Base-by-base conservation (phyloP, 2,797 vertebrate species). In the Danio albolineatus region DNA sequence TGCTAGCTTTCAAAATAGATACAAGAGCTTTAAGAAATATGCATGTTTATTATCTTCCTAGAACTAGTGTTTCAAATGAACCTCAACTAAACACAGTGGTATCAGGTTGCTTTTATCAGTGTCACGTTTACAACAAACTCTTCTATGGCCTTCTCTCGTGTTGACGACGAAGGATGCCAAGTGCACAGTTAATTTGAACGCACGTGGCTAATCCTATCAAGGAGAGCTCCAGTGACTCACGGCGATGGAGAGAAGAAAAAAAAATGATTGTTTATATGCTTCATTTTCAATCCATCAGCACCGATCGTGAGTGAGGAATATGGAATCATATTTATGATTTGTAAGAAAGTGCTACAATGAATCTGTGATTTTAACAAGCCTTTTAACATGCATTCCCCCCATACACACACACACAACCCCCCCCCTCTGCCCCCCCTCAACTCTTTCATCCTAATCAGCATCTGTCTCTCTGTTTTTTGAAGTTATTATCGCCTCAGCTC, bases 401-500 rank as follows among this genome's bases (percentile, higher is more conserved):
- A 28, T 28, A 28, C 28, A 28, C n/a, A n/a, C n/a, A n/a, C n/a
- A n/a, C n/a, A n/a, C n/a, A n/a, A 8, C 61, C 10, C n/a, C 17
- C 64, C 46, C 44, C 17, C 73, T 78, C 72, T 43, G 51, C 75
- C 76, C 61, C 61, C 84, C 81, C 67, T 82, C 85, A 85, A 87
- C 87, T 88, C 88, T 94, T 95, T 95, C 95, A 96, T 96, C 96
- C 96, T 98, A 98, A 99, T 98, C 97, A 98, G 96, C 97, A 98
- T 99, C 97, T 98, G 97, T 97, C 97, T 97, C 96, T 98, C 96
- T 96, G 90, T 93, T 98, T 96, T 98, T 99, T 98, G 96, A 98
- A 98, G 97, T 98, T 98, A 99, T 99, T 99, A 99, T 98, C 97
- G 94, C 96, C 95, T 94, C 90, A 93, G 96, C 96, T 99, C 98